Conservation (phyloP, 2,888 invertebrate species). For the Scrobipalpa costella region DNA sequence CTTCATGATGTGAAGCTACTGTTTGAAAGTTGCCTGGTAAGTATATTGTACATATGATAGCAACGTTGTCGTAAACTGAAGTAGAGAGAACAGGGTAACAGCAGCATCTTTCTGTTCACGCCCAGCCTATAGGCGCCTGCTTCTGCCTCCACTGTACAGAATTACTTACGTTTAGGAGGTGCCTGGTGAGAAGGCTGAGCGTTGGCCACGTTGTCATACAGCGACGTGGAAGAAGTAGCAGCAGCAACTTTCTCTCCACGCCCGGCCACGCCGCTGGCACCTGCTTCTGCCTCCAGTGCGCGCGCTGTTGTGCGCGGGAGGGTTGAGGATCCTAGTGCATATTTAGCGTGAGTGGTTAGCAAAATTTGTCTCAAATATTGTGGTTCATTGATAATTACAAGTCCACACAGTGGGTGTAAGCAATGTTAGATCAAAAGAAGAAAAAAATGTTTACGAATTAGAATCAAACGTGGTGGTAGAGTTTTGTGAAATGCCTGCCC, state of each 20-base stretch:
- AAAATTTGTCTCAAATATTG: conserved; percentile 19
- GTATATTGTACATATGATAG: no score
- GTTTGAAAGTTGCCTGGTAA: no score
- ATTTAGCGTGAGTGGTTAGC: conserved; percentile 29
- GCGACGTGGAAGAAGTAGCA: conserved; percentile 93
- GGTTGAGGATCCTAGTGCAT: conserved; percentile 88
- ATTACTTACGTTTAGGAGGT: conserved; percentile 72
- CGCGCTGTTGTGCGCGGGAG: conserved; percentile 89
- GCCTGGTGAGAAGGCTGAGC: conserved; percentile 72
- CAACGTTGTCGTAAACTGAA: no score
- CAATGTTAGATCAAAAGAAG: background rate
- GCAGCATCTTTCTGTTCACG: no score
- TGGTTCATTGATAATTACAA: background rate
- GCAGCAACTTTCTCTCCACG: conserved; percentile 88
- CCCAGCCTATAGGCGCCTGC: no score
- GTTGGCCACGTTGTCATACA: conserved; percentile 91
- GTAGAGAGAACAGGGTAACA: no score
- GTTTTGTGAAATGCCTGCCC: no score
- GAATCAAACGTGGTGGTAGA: no score
- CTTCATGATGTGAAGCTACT: no score
- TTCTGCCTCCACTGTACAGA: no score
- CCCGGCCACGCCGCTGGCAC: conserved; percentile 76
- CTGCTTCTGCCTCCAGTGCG: conserved; percentile 84
- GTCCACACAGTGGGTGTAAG: background rate
- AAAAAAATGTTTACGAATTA: background rate